A percentile compares a stretch with the other conserved stretches of the same genome.
phyloP scores from a whole-genome alignment of 2,888 invertebrate genomes.

The Sialis fuliginosa region DNA sequence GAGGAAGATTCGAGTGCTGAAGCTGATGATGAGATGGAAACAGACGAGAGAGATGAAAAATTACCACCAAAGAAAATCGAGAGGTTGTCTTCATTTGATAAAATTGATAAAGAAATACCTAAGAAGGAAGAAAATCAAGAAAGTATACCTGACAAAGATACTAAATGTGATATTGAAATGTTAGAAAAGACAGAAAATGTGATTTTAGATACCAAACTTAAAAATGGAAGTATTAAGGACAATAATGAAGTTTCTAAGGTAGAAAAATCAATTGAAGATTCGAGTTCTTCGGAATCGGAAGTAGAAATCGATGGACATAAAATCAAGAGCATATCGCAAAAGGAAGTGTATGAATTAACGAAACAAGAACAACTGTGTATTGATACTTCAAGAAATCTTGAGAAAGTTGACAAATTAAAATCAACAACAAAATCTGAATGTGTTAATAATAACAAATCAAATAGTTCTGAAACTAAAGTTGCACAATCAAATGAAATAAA shows the following conservation, averaged over 20 bases:
- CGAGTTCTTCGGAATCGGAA: slow-evolving; percentile 25
- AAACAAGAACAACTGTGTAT: slow-evolving; percentile 11
- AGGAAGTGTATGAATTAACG: slow-evolving; percentile 20
- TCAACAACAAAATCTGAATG: too few species aligned
- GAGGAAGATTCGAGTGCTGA: slow-evolving; percentile 46
- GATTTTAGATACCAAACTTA: slow-evolving; percentile 20
- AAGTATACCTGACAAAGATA: slow-evolving; percentile 13
- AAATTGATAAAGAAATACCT: neutral
- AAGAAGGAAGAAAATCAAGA: neutral
- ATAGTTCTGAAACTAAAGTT: slow-evolving; percentile 5
- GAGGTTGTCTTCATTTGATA: neutral
- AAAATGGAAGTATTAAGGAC: slow-evolving; percentile 16
- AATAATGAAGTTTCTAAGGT: neutral
- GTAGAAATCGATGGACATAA: slow-evolving; percentile 27
- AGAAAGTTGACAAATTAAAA: slow-evolving; percentile 6
- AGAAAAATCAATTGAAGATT: slow-evolving; percentile 11
- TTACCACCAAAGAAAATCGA: slow-evolving; percentile 14
- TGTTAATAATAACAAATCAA: too few species aligned
- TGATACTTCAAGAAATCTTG: slow-evolving; percentile 6
- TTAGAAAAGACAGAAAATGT: slow-evolving; percentile 22
- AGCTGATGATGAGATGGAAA: slow-evolving; percentile 50
- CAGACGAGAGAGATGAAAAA: slow-evolving; percentile 35
- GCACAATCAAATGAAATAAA: slow-evolving; percentile 1
- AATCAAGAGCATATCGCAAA: slow-evolving; percentile 24
- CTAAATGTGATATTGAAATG: slow-evolving; percentile 19